These are phyloP conservation scores for Coremacera marginata DNA, from an alignment of 2,888 invertebrate species.

Conservation along the genomic window DNA sequence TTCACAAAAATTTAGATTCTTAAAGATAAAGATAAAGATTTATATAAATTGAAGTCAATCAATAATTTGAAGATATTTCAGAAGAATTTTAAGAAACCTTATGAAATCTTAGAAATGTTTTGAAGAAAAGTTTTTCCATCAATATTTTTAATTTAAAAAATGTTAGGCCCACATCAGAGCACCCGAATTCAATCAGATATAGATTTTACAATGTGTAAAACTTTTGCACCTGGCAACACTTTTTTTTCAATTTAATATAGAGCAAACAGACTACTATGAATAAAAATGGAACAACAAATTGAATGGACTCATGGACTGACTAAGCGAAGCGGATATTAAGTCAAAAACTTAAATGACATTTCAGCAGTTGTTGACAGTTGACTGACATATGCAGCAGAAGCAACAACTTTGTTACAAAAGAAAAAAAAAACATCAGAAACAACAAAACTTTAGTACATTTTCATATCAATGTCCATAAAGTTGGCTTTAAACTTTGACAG, in stretches of 20 bases:
- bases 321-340: conserved; percentile 10
- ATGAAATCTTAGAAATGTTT: too few relatives aligned
- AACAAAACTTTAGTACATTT: background rate
- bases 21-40: too few relatives aligned
- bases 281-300: background rate
- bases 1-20: too few relatives aligned
- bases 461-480: conserved; percentile 10
- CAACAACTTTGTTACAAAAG: background rate
- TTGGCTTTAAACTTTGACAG: background rate
- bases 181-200: background rate
- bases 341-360: conserved; percentile 20
- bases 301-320: too few relatives aligned
- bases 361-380: conserved; percentile 29
- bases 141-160: too few relatives aligned
- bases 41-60: too few relatives aligned
- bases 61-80: too few relatives aligned
- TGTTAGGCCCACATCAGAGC: too few relatives aligned
- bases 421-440: background rate
- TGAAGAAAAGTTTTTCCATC: too few relatives aligned
- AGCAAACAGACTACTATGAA: background rate
- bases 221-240: conserved; percentile 1
- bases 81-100: too few relatives aligned
- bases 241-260: background rate
- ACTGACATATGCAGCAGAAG: conserved; percentile 21
- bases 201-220: conserved; percentile 2